Evolutionary conservation across 2,113 vertebrate species (phyloP), one percentile per base, ranked within the genome.

Genomic region (Neotoma lepida): DNA sequence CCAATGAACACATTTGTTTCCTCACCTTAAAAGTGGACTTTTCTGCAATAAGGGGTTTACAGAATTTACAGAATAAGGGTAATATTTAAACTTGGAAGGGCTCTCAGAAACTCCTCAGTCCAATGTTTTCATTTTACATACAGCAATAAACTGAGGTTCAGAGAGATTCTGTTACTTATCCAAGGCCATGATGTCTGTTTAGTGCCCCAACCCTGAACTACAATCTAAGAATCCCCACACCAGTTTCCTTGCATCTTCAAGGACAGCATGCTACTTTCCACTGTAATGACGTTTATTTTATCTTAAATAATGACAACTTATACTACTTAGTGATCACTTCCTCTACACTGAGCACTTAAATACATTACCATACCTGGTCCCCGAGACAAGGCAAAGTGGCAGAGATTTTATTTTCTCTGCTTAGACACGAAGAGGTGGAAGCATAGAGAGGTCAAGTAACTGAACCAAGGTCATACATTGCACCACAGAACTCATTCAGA

Each of bases 1-100:
- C 20, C 68, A 89, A 12, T 82, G 41, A 68, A 33, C 35, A 30
- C 61, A 71, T 98, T 94, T 85, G 90, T 93, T 92, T 96, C 73
- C 91, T 46, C 2, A 70, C 86, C 24, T 93, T 66, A 90, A 95
- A 94, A 89, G 76, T 68, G 33, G 41, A 88, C 76, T 86, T 94
- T 88, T 85, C 86, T 94, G 26, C 77, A 86, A 54, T 91, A 93
- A 92, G 54, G 10, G 5, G 66, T 1, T 39, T 94, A 56, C 46
- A 13, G 78, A 94, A 95, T 80, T n/a, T n/a, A n/a, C n/a, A n/a
- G n/a, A n/a, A n/a, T 7, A 54, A 41, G 56, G 35, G 56, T 90
- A 66, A 56, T 73, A 78, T 39, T 93, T 94, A 88, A 76, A 84
- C 41, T 61, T 78, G 26, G 12, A 44, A 66, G 39, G 56, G 18